Conservation (phyloP, 2,888 invertebrate genomes). For the Caenorhabditis angaria region DNA sequence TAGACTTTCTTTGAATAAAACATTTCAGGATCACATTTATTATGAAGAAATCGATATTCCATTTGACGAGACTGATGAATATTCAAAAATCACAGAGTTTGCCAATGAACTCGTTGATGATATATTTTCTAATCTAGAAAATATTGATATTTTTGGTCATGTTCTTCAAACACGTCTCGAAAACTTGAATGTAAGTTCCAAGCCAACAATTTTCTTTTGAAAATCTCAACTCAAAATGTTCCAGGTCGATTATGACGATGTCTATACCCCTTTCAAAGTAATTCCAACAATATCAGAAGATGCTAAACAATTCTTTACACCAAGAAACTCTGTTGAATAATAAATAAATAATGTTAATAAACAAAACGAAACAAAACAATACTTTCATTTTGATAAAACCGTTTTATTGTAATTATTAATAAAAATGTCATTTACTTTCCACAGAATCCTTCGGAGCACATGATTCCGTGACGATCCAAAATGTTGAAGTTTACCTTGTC, state of each 20-base stretch:
- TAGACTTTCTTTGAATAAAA: too few species aligned
- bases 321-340: constrained; percentile 20
- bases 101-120: background rate
- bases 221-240: background rate
- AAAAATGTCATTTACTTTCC: constrained; percentile 33
- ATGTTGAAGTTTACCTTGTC: constrained; percentile 25
- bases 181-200: background rate
- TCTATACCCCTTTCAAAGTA: background rate
- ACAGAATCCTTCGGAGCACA: constrained; percentile 53
- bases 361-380: constrained; percentile 9
- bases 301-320: constrained; percentile 32
- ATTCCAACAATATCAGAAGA: constrained; percentile 13
- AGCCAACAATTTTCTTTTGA: too few species aligned
- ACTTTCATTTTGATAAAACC: constrained; percentile 11
- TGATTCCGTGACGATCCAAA: constrained; percentile 48
- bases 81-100: background rate
- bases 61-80: background rate
- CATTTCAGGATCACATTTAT: background rate
- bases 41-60: constrained; percentile 1
- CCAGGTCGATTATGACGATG: background rate
- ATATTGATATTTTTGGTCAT: background rate
- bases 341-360: constrained; percentile 19
- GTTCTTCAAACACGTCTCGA: background rate
- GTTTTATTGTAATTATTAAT: constrained; percentile 10
- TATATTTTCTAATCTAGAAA: background rate